A percentile compares a stretch with the other conserved stretches of the same genome.
Evolutionary conservation across 2,113 vertebrate species (phyloP).

Genomic region (Pygoscelis adeliae): DNA sequence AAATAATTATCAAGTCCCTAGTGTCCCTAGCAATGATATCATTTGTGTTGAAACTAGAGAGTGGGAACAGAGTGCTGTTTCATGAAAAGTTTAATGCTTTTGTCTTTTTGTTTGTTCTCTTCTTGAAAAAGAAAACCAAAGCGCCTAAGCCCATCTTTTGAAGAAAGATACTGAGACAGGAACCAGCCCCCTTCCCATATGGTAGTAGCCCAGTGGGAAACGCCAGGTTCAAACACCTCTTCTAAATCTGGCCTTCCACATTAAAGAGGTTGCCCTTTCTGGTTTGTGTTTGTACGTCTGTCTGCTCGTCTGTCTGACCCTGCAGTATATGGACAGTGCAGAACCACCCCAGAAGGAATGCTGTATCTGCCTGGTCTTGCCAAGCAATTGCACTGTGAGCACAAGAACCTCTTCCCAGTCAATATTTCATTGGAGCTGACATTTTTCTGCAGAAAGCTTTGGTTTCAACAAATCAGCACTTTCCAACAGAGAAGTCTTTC

Average conservation of each 20-base stretch:
- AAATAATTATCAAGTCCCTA: neutral
- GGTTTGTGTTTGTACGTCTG: neutral
- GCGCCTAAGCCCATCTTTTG: neutral
- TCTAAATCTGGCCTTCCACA: neutral
- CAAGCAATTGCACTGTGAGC: neutral
- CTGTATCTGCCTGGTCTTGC: neutral
- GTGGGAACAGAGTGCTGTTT: neutral
- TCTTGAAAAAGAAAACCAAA: neutral
- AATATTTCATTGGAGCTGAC: neutral
- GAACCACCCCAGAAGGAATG: neutral
- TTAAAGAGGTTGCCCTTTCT: neutral
- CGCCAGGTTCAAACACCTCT: neutral
- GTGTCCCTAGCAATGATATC: neutral
- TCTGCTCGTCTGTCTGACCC: neutral
- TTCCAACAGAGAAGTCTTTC: neutral
- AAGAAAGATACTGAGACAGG: neutral
- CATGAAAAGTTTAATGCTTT: neutral
- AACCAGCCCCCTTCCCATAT: neutral
- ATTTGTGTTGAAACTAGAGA: neutral
- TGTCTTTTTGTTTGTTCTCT: neutral
- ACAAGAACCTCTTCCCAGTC: neutral
- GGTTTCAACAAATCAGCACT: neutral
- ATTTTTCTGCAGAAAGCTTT: slow-evolving; percentile 6
- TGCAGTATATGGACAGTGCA: neutral
- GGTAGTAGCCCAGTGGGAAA: neutral